Evolutionary conservation across 2,888 invertebrate genomes (phyloP), one percentile per base, ranked within the genome.

Genomic region (Lepidocyrtoides sp.): DNA sequence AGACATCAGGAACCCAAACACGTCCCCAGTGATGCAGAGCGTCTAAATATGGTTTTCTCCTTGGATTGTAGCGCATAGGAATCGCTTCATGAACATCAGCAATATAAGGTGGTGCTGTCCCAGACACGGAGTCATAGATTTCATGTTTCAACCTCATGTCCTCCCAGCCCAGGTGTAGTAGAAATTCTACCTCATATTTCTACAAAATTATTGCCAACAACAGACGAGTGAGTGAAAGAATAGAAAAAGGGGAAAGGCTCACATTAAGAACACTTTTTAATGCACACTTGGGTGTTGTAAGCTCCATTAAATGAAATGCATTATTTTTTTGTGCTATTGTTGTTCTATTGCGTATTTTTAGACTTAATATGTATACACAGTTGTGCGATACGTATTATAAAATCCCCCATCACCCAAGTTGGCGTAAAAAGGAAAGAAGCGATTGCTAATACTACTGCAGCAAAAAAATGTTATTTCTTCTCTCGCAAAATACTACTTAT

Each of bases 171-270:
- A 98, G 98, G 95, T 98, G 98, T 94, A 98, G 96, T 94, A 98
- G 96, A 95, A 98, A 98, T 95, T 98, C 98, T 95, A 98, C 98
- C 96, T 98, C 98, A 96, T 98, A 98, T 97, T 98, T 98, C 98
- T 98, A 96, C 29, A 77, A 29, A 54, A 41, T 79, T 57, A 82
- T 82, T 54, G 32, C 29, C 29, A 57, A 51, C 29, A 48, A 66
- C 48, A 48, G n/a, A 44, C 26, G 44, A 54, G 36, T 20, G 41
- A 54, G 26, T 57, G 36, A 79, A 20, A 29, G 72, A 72, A 75
- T 5, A 23, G 32, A 12, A 17, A 26, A 41, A 44, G 17, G 32
- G 23, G 69, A n/a, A 32, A 54, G 17, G 14, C 14, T 54, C 57
- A 69, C 51, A 81, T 72, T 88, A 66, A 23, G 86, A 66, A 69